Conservation (phyloP, 2,888 invertebrate genomes). For the Ceramica pisi region DNA sequence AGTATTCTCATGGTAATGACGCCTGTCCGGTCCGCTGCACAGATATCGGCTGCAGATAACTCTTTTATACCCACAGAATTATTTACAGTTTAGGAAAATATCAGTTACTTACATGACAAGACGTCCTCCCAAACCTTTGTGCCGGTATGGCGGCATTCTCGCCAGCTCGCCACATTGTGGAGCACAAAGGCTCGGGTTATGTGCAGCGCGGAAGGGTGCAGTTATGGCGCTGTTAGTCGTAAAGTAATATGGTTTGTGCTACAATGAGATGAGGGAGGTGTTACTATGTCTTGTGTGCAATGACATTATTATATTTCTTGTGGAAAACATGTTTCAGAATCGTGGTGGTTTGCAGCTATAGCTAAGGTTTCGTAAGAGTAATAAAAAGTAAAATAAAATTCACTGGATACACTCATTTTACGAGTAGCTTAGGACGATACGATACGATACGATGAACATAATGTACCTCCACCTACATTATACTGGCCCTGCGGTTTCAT, state of each 20-base stretch:
- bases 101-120: conserved; percentile 60
- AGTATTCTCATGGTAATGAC: conserved; percentile 57
- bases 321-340: too few relatives aligned
- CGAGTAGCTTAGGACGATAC: not conserved
- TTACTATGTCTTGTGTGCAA: not conserved
- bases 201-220: conserved; percentile 25
- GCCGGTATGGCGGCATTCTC: not conserved
- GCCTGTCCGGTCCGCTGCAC: conserved; percentile 48
- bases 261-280: conserved; percentile 16
- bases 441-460: not conserved
- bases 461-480: not conserved
- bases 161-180: not conserved
- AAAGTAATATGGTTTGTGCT: conserved; percentile 21
- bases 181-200: conserved; percentile 18
- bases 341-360: too few relatives aligned
- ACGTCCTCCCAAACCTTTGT: not conserved
- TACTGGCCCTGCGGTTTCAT: not conserved
- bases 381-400: too few relatives aligned
- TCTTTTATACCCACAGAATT: conserved; percentile 35
- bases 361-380: not conserved
- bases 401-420: not conserved
- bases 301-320: not conserved
- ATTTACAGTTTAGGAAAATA: conserved; percentile 56
- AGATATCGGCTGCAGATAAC: conserved; percentile 53
- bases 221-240: conserved; percentile 27